Base-by-base conservation (phyloP, 1,140 invertebrate species). In the Acromyrmex charruanus region DNA sequence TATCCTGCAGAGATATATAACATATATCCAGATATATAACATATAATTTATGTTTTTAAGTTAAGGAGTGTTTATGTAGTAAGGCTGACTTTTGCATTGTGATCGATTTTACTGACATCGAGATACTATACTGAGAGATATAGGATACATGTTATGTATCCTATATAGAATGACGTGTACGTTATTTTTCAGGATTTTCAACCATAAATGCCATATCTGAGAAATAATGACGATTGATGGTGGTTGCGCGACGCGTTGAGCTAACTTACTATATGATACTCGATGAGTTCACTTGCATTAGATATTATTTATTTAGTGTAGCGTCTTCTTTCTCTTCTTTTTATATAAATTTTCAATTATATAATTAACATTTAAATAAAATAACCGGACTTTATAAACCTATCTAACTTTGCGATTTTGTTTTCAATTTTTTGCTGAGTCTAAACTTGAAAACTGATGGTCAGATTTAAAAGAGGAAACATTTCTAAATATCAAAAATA, bases 161-260 rank as follows among this genome's bases (percentile, higher is more conserved):
- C 25, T 25, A 25, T 25, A 25, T 68, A 21, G 12, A 66, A 72
- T 72, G 71, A 81, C 53, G 65, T 12, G 31, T 44, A 51, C 61
- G 21, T 61, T 72, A 84, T 85, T 79, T 89, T 88, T 31, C 18
- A 66, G 77, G 63, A 79, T 89, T 25, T 87, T 75, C 25, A 51
- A 16, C 9, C 28, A 35, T 61, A 77, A 84, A 88, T 88, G 77
- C 44, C 25, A 53, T 51, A 72, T 59, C 25, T 63, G 77, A 61
- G 39, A 44, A 74, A 88, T 88, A 89, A 87, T 90, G 86, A 77
- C 80, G 77, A 87, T 69, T 39, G 75, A 86, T 80, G 49, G 59
- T 69, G 18, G 77, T 58, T 21, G 75, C 21, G 44, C 53, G 66
- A 49, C 31, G 12, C 77, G 44, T 81, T 74, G 25, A 44, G 39